Percentiles rank a stretch among this genome's conserved stretches.
phyloP scores from a whole-genome alignment of 2,113 vertebrate genomes.

The Pitta sordida region DNA sequence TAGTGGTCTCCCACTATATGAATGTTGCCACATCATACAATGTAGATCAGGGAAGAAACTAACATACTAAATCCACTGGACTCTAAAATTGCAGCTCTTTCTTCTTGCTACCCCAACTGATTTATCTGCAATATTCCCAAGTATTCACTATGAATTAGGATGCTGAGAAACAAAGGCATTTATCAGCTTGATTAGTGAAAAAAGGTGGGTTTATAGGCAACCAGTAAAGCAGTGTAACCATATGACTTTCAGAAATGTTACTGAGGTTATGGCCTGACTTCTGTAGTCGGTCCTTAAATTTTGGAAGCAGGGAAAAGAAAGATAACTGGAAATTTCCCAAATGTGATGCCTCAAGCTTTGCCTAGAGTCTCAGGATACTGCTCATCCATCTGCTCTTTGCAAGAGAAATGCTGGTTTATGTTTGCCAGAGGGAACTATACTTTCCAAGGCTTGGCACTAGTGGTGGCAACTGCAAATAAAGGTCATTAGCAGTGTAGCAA shows the following conservation, averaged over 20 bases:
- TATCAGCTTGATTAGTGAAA: neutral
- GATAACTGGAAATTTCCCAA: neutral
- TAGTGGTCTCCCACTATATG: neutral
- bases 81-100: neutral
- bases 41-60: neutral
- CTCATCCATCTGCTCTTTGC: neutral
- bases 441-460: neutral
- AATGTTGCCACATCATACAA: neutral
- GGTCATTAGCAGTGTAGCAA: neutral
- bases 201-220: neutral
- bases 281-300: neutral
- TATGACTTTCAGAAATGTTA: neutral
- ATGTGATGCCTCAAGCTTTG: slow-evolving; percentile 12
- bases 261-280: neutral
- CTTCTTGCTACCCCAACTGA: neutral
- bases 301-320: neutral
- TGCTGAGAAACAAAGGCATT: neutral
- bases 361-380: neutral
- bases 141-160: neutral
- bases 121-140: neutral
- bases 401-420: neutral
- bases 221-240: neutral
- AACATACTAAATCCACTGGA: neutral
- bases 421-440: neutral
- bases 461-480: neutral